A percentile compares a stretch with the other conserved stretches of the same genome.
Conservation (phyloP, 2,888 invertebrate genomes). For the Congeria kusceri region DNA sequence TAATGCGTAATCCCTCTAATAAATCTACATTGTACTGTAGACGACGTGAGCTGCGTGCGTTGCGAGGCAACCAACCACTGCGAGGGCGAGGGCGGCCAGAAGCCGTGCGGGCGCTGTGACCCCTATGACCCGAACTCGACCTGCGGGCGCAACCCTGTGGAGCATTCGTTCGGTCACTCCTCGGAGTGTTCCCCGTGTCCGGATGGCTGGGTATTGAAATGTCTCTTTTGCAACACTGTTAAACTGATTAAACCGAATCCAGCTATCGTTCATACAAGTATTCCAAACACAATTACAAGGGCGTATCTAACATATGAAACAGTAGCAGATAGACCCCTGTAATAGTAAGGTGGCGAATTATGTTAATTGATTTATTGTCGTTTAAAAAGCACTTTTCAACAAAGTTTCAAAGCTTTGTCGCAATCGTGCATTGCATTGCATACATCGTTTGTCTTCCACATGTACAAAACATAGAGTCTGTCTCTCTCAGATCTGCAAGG, state of each 20-base stretch:
- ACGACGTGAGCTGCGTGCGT: constrained; percentile 76
- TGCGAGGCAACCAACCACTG: constrained; percentile 78
- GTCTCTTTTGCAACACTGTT: neutral
- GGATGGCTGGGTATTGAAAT: constrained; percentile 75
- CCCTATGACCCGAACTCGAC: constrained; percentile 68
- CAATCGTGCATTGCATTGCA: neutral
- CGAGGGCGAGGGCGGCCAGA: constrained; percentile 73
- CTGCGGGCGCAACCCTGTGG: constrained; percentile 73
- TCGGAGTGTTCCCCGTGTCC: constrained; percentile 76
- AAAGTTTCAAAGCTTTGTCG: no score
- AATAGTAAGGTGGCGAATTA: no score
- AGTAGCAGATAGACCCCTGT: no score
- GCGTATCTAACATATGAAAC: no score
- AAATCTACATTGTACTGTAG: constrained; percentile 46
- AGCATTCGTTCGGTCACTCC: constrained; percentile 78
- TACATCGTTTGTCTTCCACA: neutral
- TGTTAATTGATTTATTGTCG: no score
- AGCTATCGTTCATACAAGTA: no score
- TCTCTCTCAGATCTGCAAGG: constrained; percentile 70
- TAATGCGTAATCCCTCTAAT: no score
- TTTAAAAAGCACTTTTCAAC: no score
- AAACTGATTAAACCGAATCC: neutral
- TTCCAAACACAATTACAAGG: no score
- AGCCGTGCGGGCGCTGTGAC: constrained; percentile 79
- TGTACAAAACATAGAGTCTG: no score